A percentile compares a stretch with the other conserved stretches of the same genome.
These are phyloP conservation scores for Heteropelma amictum DNA, from an alignment of 2,888 invertebrate species.

Conservation along the genomic window DNA sequence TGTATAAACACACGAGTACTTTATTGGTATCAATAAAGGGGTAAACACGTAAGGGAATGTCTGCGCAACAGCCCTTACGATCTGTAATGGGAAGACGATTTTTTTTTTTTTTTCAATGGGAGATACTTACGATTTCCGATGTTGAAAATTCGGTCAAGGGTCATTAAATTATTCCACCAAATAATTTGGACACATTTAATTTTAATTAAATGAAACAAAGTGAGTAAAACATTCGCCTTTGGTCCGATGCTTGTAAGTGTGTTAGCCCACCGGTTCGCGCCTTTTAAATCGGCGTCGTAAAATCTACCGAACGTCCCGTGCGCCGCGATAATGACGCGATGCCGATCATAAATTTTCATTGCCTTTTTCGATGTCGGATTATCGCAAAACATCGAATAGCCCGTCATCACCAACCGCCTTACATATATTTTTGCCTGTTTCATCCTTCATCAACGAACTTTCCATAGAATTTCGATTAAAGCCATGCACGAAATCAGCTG, in stretches of 20 bases:
- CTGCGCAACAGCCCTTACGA: not conserved
- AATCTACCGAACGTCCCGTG: slow-evolving; percentile 30
- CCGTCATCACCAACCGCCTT: not conserved
- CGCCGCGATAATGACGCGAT: slow-evolving; percentile 39
- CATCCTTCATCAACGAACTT: slow-evolving; percentile 33
- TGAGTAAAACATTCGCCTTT: not conserved
- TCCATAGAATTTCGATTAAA: not conserved
- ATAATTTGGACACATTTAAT: slow-evolving; percentile 11
- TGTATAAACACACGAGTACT: slow-evolving; percentile 12
- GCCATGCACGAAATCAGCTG: slow-evolving; percentile 7
- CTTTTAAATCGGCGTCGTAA: slow-evolving; percentile 41
- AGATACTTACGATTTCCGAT: not conserved
- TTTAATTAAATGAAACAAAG: slow-evolving; percentile 18
- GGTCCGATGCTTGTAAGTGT: not conserved
- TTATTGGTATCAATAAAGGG: slow-evolving; percentile 38
- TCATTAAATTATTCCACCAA: not conserved
- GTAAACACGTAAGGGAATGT: not conserved
- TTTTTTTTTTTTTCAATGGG: too few species aligned
- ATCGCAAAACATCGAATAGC: slow-evolving; percentile 33
- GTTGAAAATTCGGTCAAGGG: not conserved
- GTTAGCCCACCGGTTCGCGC: not conserved
- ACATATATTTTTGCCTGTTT: not conserved
- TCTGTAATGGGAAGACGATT: not conserved
- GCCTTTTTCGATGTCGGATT: slow-evolving; percentile 27
- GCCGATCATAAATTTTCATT: slow-evolving; percentile 49